phyloP scores from a whole-genome alignment of 2,797 vertebrate genomes.

The Tolypeutes matacus region DNA sequence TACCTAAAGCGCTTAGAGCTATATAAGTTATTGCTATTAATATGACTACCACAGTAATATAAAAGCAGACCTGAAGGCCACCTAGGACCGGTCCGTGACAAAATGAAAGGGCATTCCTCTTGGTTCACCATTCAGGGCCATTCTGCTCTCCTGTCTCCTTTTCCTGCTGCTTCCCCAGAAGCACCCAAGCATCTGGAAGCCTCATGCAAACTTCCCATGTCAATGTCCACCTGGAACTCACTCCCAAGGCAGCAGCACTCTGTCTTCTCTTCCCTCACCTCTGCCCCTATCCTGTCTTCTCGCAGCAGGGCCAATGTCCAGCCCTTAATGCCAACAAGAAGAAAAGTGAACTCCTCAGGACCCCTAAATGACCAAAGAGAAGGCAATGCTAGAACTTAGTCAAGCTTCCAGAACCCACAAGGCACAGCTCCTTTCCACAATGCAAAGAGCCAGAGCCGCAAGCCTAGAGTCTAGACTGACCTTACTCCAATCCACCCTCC shows the following conservation, averaged over 20 bases:
- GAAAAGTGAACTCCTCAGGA: background rate
- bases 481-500: background rate
- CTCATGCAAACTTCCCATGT: no score
- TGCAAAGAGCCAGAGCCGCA: background rate
- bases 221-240: background rate
- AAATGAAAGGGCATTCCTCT: background rate
- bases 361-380: background rate
- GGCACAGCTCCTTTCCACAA: background rate
- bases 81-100: background rate
- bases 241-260: background rate
- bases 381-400: background rate
- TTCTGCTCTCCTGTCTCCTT: background rate
- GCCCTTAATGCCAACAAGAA: background rate
- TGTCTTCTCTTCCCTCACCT: background rate
- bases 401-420: background rate
- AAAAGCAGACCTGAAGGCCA: background rate
- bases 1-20: background rate
- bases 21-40: background rate
- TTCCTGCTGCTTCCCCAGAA: background rate
- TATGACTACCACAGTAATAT: background rate
- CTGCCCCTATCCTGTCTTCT: background rate
- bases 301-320: background rate
- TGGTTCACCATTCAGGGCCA: background rate
- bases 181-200: background rate
- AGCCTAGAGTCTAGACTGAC: no score